Evolutionary conservation across 2,797 vertebrate genomes (phyloP).

Genomic region (Tenualosa ilisha): DNA sequence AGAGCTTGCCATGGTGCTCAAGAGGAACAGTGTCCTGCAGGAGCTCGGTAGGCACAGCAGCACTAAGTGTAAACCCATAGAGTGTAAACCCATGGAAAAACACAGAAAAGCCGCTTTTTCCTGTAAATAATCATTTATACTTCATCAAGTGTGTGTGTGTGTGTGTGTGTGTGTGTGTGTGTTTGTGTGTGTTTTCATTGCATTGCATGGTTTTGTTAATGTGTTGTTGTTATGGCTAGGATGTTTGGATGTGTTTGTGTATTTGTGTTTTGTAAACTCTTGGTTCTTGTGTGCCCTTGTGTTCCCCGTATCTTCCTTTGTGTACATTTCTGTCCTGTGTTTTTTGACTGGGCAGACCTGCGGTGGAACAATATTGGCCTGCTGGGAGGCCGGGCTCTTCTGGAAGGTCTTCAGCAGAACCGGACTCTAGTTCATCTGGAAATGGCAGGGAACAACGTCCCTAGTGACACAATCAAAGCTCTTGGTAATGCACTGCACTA

Average conservation of each 20-base stretch:
- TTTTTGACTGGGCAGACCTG: slow-evolving; percentile 75
- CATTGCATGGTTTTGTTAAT: background rate
- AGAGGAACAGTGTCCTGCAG: slow-evolving; percentile 76
- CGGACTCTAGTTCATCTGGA: slow-evolving; percentile 80
- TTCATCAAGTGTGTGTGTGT: no score
- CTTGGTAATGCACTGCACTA: slow-evolving; percentile 73
- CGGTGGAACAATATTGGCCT: slow-evolving; percentile 95
- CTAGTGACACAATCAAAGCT: slow-evolving; percentile 85
- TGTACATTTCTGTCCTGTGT: background rate
- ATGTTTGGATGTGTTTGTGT: background rate
- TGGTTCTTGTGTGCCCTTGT: background rate
- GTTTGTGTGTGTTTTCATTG: background rate
- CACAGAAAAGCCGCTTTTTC: background rate
- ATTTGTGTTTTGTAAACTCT: no score
- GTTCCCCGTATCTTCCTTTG: background rate
- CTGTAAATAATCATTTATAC: no score
- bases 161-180: background rate
- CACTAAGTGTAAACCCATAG: background rate
- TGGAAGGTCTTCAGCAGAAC: slow-evolving; percentile 85
- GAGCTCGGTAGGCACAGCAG: slow-evolving; percentile 78
- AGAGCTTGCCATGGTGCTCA: slow-evolving; percentile 82
- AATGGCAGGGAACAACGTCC: slow-evolving; percentile 91
- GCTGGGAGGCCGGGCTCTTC: slow-evolving; percentile 85
- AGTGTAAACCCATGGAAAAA: background rate
- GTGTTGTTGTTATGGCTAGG: background rate